Base-by-base conservation (phyloP, 1,140 invertebrate genomes). In the Leptopilina boulardi region DNA sequence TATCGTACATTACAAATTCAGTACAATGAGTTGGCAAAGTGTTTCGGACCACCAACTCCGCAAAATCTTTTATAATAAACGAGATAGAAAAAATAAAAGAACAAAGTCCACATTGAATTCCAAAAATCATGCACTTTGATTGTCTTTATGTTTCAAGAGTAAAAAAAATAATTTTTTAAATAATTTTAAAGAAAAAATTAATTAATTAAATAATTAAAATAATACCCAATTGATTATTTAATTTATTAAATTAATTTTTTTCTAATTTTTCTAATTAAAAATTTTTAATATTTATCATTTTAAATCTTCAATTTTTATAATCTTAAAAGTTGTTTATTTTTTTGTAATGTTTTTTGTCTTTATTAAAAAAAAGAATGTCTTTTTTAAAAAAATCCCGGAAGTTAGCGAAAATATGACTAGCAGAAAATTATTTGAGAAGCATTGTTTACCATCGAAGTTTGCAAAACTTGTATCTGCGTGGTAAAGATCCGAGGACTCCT, bases 401-500 rank as follows among this genome's bases (percentile, higher is more conserved):
- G 44, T 15, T 15, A n/a, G 42, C 8, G 4, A 56, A 66, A 66
- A 66, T 30, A 66, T 66, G 26, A 66, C 10, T 30, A 66, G 21
- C 56, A 66, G 19, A 26, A 56, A 56, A 42, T 42, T 2, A 26
- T 56, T 23, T 23, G 19, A 23, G 9, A 56, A 13, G 21, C 21
- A 56, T 56, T 56, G 54, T 56, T 56, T 13, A 56, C 2, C 10
- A 66, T 13, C 2, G 9, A 9, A 11, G 23, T 26, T 10, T 26
- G 11, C 11, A 6, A 15, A 5, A 56, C 54, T 73, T 73, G 23
- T 73, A 47, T 26, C 26, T 38, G 19, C n/a, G 44, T 26, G 5
- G 72, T 42, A 47, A 77, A 70, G 70, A 73, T 6, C 70, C 70
- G 74, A 74, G 34, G 71, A 23, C 38, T 41, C 71, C 44, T 54